Evolutionary conservation across 1,140 invertebrate species (phyloP), one percentile per base, ranked within the genome.

Genomic region (Diabrotica undecimpunctata): DNA sequence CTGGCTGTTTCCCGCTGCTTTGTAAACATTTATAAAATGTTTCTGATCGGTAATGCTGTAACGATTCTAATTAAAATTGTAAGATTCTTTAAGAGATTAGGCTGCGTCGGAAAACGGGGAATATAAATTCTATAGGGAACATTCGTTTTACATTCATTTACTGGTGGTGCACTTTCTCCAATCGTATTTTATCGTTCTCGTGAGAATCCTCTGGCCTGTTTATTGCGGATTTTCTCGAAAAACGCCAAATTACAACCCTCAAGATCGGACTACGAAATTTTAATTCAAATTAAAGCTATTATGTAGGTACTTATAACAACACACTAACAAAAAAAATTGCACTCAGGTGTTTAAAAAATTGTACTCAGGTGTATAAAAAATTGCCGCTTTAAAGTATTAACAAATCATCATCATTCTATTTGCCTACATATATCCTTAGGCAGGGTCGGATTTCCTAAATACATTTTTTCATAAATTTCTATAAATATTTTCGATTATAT

Each of bases 31-130:
- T 46, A 46, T 46, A 46, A 46, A 46, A 46, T 8, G 41, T 8
- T n/a, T 46, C n/a, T 46, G 41, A 46, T 46, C 41, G n/a, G 41
- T 46, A 46, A 8, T 10, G n/a, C n/a, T 46, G 8, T 46, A 46
- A 46, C 41, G 41, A 46, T 46, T 46, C 41, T 46, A 46, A 46
- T 46, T 46, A 46, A 46, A 46, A 46, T 46, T 46, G 41, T 46
- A 46, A n/a, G 41, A 46, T 46, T n/a, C n/a, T 46, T 46, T 46
- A n/a, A 10, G 41, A 46, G 41, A 46, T 46, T 10, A 46, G 41
- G 41, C n/a, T 46, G 41, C 8, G 41, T 46, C 41, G 41, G 41
- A 46, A 46, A 46, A 46, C 41, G n/a, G 41, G 41, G 8, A 46
- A n/a, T 46, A 46, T 46, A 46, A 46, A 46, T 46, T 46, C 41